Percentiles rank a stretch among this genome's conserved stretches.
Conservation (phyloP, 2,113 vertebrate genomes). For the Peromyscus maniculatus region DNA sequence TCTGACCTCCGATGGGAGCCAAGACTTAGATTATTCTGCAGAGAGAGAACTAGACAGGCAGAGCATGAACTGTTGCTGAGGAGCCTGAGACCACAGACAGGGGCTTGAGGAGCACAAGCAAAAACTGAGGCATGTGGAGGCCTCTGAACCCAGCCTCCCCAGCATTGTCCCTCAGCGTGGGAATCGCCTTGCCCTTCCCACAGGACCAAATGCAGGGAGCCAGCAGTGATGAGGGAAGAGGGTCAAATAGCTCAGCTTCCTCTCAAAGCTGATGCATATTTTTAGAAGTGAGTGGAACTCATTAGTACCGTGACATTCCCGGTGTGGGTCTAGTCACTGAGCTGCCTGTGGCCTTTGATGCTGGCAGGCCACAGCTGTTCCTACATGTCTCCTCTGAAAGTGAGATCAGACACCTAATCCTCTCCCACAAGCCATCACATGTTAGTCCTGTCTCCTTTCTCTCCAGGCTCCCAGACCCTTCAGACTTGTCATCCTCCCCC, state of each 20-base stretch:
- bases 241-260: background rate
- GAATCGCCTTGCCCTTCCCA: background rate
- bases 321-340: background rate
- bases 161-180: background rate
- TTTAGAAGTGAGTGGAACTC: conserved; percentile 49
- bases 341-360: conserved; percentile 64
- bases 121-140: background rate
- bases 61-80: background rate
- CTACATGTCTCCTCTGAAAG: conserved; percentile 12
- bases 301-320: conserved; percentile 30
- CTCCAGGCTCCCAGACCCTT: conserved; percentile 26
- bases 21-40: background rate
- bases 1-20: background rate
- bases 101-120: background rate
- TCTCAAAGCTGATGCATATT: conserved; percentile 18
- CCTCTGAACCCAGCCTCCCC: background rate
- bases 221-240: background rate
- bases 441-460: conserved; percentile 28
- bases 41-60: background rate
- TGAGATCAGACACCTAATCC: conserved; percentile 63
- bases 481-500: background rate
- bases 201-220: background rate
- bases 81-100: background rate
- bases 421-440: conserved; percentile 46
- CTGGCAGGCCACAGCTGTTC: conserved; percentile 43